Base-by-base conservation (phyloP, 1,140 invertebrate species). In the Anthonomus grandis region DNA sequence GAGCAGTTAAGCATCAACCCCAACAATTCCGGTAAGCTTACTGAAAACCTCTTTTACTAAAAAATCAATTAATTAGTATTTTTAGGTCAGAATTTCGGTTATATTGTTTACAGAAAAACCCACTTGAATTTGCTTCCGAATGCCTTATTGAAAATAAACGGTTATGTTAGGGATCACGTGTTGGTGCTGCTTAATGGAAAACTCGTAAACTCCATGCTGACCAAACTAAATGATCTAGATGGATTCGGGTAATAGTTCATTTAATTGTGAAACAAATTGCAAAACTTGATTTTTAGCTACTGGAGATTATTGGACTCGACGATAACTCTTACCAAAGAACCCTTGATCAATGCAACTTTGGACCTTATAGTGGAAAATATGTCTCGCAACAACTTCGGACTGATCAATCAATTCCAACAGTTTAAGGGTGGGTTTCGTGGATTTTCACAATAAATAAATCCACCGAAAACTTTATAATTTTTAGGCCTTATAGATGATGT, bases 331-430 rank as follows among this genome's bases (percentile, higher is more conserved):
- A 60, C 55, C 10, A 15, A 59, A 15, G 47, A 62, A 57, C 54
- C 60, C 24, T n/a, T 63, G 15, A 54, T 42, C 18, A 57, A 65
- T 54, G 68, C 67, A 6, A 73, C 67, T 6, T 54, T 83, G 18
- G 79, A 83, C 55, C 67, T 84, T 22, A 46, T 84, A 1, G 80
- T 84, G 3, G 82, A 84, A 64, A 83, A 84, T 64, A 74, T 76
- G 57, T 81, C 80, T 0, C 64, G 82, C 31, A 76, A 78, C 13
- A 83, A 83, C 66, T 84, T 72, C 70, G 79, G 79, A 2, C n/a
- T 53, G 4, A 70, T 76, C 4, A 44, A 68, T 18, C 69, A 75
- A 56, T 75, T 75, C 56, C 65, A 75, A 25, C 74, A 81, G 54
- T 65, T 65, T 22, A 82, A 82, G 72, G 81, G 81, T 62, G 39